phyloP scores from a whole-genome alignment of 2,888 invertebrate species.

The Eupeodes latifasciatus region DNA sequence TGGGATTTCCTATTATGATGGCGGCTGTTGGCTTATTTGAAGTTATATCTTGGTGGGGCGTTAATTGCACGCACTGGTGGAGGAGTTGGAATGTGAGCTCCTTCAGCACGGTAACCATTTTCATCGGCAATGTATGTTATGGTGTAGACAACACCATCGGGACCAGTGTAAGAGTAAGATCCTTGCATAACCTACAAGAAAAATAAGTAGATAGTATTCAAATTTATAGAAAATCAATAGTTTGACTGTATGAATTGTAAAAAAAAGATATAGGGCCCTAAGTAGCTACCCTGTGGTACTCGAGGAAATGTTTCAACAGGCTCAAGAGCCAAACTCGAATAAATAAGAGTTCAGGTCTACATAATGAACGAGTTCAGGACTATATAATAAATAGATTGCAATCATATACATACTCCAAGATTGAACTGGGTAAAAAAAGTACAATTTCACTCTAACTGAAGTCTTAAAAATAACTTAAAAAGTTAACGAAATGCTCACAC shows the following conservation, averaged over 20 bases:
- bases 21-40: slow-evolving; percentile 39
- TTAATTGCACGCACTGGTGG: slow-evolving; percentile 81
- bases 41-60: slow-evolving; percentile 77
- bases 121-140: slow-evolving; percentile 85
- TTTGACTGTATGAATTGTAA: not conserved
- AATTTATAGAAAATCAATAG: not conserved
- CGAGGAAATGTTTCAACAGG: too few relatives aligned
- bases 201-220: not conserved
- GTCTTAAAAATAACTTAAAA: too few relatives aligned
- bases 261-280: too few relatives aligned
- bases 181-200: slow-evolving; percentile 85
- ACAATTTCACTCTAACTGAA: too few relatives aligned
- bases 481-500: too few relatives aligned
- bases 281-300: too few relatives aligned
- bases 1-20: slow-evolving; percentile 24
- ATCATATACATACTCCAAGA: too few relatives aligned
- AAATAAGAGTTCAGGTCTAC: too few relatives aligned
- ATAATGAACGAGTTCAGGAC: too few relatives aligned
- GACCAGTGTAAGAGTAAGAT: slow-evolving; percentile 86
- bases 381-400: too few relatives aligned
- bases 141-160: slow-evolving; percentile 86
- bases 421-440: too few relatives aligned
- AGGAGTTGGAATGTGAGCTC: slow-evolving; percentile 84
- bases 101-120: slow-evolving; percentile 85
- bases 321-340: too few relatives aligned